A percentile compares a stretch with the other conserved stretches of the same genome.
Evolutionary conservation across 2,888 invertebrate genomes (phyloP).

Genomic region (Tipula lateralis): DNA sequence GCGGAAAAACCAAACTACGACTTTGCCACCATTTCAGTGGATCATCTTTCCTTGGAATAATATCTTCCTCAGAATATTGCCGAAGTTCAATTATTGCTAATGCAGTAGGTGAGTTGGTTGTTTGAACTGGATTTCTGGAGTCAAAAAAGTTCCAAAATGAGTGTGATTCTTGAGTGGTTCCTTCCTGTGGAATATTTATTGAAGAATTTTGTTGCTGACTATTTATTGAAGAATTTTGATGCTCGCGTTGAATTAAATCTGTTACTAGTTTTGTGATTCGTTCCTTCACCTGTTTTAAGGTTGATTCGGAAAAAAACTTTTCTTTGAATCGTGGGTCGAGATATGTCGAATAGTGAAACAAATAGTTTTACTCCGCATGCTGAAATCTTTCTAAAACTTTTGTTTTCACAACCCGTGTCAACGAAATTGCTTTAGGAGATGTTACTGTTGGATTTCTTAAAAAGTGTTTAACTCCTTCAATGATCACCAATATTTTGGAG

Average conservation of each 20-base stretch:
- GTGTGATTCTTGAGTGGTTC: not conserved
- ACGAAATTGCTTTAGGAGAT: not conserved
- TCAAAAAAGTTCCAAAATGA: not conserved
- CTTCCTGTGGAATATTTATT: not conserved
- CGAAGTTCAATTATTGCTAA: not conserved
- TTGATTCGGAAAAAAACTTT: not conserved
- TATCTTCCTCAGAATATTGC: not conserved
- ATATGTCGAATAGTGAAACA: not conserved
- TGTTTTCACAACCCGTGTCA: not conserved
- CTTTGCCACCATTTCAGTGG: not conserved
- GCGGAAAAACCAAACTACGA: not conserved
- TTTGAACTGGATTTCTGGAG: not conserved
- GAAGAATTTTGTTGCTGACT: not conserved
- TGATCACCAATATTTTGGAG: conserved; percentile 38
- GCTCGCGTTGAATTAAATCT: not conserved
- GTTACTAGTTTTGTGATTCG: not conserved
- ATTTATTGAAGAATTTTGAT: not conserved
- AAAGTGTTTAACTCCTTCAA: conserved; percentile 33
- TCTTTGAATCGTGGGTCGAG: not conserved
- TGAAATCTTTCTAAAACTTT: not conserved
- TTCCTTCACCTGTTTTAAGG: not conserved
- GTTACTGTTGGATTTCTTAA: not conserved
- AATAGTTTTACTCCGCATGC: not conserved
- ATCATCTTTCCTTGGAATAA: not conserved
- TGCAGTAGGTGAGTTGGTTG: conserved; percentile 5